Evolutionary conservation across 2,113 vertebrate genomes (phyloP).

Genomic region (Anhinga anhinga): DNA sequence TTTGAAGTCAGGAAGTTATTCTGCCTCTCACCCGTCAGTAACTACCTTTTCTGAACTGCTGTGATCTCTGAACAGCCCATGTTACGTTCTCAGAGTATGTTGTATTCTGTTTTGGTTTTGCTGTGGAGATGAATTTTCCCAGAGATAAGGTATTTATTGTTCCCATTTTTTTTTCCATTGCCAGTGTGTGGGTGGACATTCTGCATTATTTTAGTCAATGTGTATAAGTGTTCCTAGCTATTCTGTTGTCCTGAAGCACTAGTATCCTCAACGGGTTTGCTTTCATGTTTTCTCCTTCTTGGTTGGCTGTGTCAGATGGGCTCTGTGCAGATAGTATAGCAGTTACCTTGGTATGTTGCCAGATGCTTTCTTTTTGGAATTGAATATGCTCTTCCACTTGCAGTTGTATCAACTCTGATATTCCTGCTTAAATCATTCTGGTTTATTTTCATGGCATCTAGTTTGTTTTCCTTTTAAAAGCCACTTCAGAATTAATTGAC

Average conservation of each 20-base stretch:
- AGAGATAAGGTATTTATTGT: not conserved
- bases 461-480: conserved; percentile 44
- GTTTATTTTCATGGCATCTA: conserved; percentile 42
- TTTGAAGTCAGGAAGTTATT: conserved; percentile 11
- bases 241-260: not conserved
- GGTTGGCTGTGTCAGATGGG: not conserved
- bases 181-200: not conserved
- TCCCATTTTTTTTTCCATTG: not conserved
- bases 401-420: conserved; percentile 4
- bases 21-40: not conserved
- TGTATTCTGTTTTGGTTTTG: conserved; percentile 7
- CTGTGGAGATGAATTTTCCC: conserved; percentile 1
- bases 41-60: not conserved
- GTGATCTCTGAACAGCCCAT: not conserved
- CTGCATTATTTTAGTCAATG: not conserved
- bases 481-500: conserved; percentile 29
- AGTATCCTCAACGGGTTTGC: not conserved
- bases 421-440: conserved; percentile 12
- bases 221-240: not conserved
- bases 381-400: not conserved
- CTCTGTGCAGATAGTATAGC: not conserved
- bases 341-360: conserved; percentile 9
- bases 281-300: not conserved
- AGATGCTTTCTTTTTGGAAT: conserved; percentile 25
- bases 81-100: not conserved